Evolutionary conservation across 2,888 invertebrate genomes (phyloP), one percentile per base, ranked within the genome.

Genomic region (Ornithoptera priamus): DNA sequence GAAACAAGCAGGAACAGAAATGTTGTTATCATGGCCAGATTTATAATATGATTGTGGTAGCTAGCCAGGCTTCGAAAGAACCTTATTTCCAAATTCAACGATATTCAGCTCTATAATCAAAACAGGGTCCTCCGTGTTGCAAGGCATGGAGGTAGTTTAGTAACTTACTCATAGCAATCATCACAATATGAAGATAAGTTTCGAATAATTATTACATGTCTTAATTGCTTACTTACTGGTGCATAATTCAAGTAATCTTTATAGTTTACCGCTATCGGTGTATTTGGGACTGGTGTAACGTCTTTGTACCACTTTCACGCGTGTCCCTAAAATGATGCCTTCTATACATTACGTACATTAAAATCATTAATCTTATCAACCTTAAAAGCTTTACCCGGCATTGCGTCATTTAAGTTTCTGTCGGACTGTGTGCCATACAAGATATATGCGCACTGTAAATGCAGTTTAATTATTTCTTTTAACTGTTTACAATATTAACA

Each of bases 281-380:
- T 42, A 17, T 22, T 18, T 39, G 17, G 30, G n/a, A 36, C 56
- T 56, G 62, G 42, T 30, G 36, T 58, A 46, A 63, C n/a, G 20
- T 59, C 46, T 58, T 62, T 58, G 62, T 69, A 8, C 58, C 57
- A 62, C 66, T 62, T 69, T 69, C 60, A 56, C 67, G 57, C 2
- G 22, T 15, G 39, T 61, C 53, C 62, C 66, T 70, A 62, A 68
- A 65, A 62, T 59, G 62, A 66, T 66, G 58, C 58, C 30, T n/a
- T 62, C 50, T 66, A 57, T 62, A 65, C 61, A 59, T 67, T 67
- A 63, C 22, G 12, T 22, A 60, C 70, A 70, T 63, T 63, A 67
- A 70, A 67, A 67, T 62, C 66, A 70, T 70, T 56, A 69, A 66
- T 63, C 70, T 70, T 70, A 70, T 70, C 70, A 70, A 59, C 50